Evolutionary conservation across 2,888 invertebrate species (phyloP), one percentile per base, ranked within the genome.

Genomic region (Macrophya alboannulata): DNA sequence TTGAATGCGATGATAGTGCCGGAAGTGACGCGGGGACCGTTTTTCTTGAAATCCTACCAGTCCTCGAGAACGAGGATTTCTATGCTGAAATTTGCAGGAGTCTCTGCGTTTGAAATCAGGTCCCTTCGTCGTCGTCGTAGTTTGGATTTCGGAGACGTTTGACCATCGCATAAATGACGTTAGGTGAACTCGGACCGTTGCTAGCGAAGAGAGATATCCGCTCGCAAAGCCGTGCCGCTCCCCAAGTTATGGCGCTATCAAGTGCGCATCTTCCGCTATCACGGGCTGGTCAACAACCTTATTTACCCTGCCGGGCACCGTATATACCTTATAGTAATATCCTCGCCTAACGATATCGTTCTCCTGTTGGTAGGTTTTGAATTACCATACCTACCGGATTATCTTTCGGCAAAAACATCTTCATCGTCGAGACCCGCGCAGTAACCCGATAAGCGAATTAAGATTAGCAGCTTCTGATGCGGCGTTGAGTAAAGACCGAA

Each of bases 401-500:
- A 93, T 91, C 92, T 92, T 90, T 90, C 90, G 88, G 88, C 90
- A 89, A 91, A 90, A 92, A 93, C 93, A 92, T 92, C 93, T 93
- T 91, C 92, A 93, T 93, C 90, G 89, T 81, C 88, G 72, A 87
- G 87, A 84, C 87, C 88, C 89, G 85, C 89, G 85, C 87, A 88
- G 91, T 93, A 93, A 93, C 92, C 91, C 92, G 93, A 93, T 93
- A 92, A 93, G 92, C 92, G 93, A 93, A 92, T 93, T 92, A 91
- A 93, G 93, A 93, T 93, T 91, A 93, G 90, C 89, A 85, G 89
- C 91, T 92, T 92, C 91, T 91, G 92, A 92, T 90, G 92, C 91
- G 90, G 92, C 92, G 91, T 92, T 91, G 91, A 92, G 92, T 91
- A 90, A 90, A 90, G 90, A 91, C 90, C 90, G 89, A 88, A 89